These are phyloP conservation scores for Eurystomus glaucurus DNA, from an alignment of 2,797 vertebrate genomes.

Conservation along the genomic window DNA sequence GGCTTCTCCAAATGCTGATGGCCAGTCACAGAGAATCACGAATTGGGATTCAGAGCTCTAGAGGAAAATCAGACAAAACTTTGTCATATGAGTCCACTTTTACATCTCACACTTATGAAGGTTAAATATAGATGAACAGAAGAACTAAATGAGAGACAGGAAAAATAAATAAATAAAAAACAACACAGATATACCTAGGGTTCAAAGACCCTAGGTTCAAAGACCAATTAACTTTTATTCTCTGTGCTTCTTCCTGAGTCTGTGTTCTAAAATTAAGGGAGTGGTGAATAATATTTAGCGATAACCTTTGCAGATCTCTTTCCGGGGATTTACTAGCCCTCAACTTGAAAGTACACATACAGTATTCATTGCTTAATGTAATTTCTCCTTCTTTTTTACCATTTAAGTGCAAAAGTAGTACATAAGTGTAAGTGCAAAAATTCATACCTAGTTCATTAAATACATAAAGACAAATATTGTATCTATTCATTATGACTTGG, in stretches of 20 bases:
- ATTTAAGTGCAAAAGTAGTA: not conserved
- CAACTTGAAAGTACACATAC: not conserved
- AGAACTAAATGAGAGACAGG: not conserved
- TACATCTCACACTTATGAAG: not conserved
- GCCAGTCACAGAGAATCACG: rapidly evolving
- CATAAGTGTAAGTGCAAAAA: too few relatives aligned
- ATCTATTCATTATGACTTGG: not conserved
- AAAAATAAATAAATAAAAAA: not conserved
- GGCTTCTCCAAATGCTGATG: rapidly evolving
- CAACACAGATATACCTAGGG: not conserved
- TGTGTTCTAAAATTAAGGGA: not conserved
- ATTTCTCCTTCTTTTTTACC: not conserved
- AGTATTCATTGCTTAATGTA: not conserved
- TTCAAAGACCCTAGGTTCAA: not conserved
- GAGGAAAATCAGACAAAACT: not conserved
- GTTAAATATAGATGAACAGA: not conserved
- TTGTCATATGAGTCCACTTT: not conserved
- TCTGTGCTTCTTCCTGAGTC: not conserved
- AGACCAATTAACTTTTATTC: not conserved
- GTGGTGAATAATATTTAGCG: not conserved
- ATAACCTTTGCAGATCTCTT: not conserved
- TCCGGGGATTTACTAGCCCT: not conserved
- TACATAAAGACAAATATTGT: not conserved
- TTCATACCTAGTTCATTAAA: not conserved
- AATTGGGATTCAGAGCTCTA: not conserved